Evolutionary conservation across 35 echinoderm and acorn worm species (phyloP).

Genomic region (Apostichopus japonicus): DNA sequence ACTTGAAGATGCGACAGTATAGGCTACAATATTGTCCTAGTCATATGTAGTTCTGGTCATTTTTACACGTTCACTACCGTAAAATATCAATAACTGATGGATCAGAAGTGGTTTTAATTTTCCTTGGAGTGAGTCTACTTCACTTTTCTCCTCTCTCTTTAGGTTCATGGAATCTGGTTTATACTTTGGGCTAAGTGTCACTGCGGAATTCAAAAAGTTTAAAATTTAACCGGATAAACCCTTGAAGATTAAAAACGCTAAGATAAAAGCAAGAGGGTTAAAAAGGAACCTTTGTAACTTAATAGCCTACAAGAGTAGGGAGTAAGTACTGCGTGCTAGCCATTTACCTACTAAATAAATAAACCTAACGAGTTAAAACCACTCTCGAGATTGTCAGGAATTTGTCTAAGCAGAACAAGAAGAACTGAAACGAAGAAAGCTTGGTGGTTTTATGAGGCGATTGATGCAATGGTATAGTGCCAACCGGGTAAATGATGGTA

Average conservation of each 20-base stretch:
- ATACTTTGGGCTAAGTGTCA: background rate
- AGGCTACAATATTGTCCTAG: too few species aligned
- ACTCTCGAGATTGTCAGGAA: background rate
- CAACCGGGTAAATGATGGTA: background rate
- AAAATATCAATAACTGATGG: too few species aligned
- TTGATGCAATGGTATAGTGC: too few species aligned
- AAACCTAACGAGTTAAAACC: background rate
- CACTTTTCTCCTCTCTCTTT: background rate
- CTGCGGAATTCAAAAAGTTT: background rate
- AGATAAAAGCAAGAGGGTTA: slow-evolving; percentile 27
- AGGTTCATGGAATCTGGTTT: background rate
- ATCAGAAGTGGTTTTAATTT: background rate
- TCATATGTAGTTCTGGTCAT: too few species aligned
- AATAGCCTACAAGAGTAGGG: background rate
- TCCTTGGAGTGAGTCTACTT: background rate
- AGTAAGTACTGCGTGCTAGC: background rate
- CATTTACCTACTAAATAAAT: background rate
- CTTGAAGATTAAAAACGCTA: slow-evolving; percentile 14
- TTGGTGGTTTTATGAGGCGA: too few species aligned
- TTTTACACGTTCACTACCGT: too few species aligned
- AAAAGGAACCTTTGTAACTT: slow-evolving; percentile 27
- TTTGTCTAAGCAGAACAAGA: background rate
- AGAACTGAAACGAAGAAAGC: too few species aligned
- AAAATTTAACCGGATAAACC: slow-evolving; percentile 35
- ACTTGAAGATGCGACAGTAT: too few species aligned